Evolutionary conservation across 1,140 invertebrate species (phyloP).

Genomic region (Melitaea cinxia): DNA sequence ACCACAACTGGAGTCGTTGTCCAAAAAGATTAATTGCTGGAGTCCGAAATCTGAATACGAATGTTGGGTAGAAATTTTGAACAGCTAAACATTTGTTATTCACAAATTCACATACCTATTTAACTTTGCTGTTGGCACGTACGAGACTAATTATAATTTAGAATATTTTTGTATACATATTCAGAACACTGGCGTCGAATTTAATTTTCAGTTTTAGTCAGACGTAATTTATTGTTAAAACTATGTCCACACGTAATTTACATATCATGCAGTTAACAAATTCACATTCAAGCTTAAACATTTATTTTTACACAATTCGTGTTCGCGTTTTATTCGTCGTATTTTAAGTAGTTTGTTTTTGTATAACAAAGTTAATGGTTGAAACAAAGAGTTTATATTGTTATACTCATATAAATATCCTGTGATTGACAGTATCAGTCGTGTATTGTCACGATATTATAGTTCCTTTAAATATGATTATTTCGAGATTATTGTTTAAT

Average conservation of each 20-base stretch:
- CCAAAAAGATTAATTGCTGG: slow-evolving; percentile 23
- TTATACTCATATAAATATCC: no score
- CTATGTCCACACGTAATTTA: no score
- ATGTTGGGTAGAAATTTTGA: slow-evolving; percentile 5
- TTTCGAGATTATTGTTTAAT: no score
- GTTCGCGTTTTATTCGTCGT: no score
- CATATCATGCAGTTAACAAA: neutral
- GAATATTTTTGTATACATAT: neutral
- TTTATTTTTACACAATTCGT: no score
- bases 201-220: neutral
- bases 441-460: no score
- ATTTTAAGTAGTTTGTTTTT: no score
- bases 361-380: no score
- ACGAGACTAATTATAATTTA: neutral
- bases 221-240: neutral
- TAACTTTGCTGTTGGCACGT: slow-evolving; percentile 8
- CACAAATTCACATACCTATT: slow-evolving; percentile 8
- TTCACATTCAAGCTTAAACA: no score
- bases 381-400: no score
- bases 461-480: no score
- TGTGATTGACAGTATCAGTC: no score
- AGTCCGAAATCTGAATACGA: slow-evolving; percentile 9
- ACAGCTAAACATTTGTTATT: slow-evolving; percentile 4
- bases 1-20: slow-evolving; percentile 9
- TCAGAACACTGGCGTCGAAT: neutral